phyloP scores from a whole-genome alignment of 2,113 vertebrate species.

The Syngnathus typhle region DNA sequence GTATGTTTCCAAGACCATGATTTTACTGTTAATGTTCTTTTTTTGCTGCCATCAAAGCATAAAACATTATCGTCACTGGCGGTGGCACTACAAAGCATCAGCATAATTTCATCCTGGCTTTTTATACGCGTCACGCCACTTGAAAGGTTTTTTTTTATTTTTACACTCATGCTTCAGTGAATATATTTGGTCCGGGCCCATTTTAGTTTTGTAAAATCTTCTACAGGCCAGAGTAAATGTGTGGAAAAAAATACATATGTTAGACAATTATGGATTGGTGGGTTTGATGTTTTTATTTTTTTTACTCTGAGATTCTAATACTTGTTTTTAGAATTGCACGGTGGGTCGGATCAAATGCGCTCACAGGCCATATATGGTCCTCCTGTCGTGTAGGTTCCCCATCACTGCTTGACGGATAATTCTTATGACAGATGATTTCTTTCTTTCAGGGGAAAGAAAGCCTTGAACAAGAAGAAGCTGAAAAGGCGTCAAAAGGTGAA shows the following conservation, averaged over 20 bases:
- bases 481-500: slow-evolving; percentile 97
- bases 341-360: neutral
- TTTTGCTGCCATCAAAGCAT: neutral
- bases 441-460: slow-evolving; percentile 87
- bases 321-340: neutral
- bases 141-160: neutral
- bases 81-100: neutral
- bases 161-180: neutral
- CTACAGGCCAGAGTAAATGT: neutral
- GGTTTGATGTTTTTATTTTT: neutral
- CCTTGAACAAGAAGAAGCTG: slow-evolving; percentile 96
- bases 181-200: neutral
- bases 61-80: neutral
- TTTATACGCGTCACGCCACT: neutral
- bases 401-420: neutral
- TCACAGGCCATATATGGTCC: neutral
- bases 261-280: neutral
- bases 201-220: neutral
- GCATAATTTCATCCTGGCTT: neutral
- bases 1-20: neutral
- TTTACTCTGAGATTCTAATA: neutral
- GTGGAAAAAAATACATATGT: neutral
- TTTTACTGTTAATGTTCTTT: neutral
- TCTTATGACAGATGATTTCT: neutral
- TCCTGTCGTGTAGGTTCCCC: neutral